phyloP scores from a whole-genome alignment of 2,113 vertebrate species.

The Dissostichus mawsoni region DNA sequence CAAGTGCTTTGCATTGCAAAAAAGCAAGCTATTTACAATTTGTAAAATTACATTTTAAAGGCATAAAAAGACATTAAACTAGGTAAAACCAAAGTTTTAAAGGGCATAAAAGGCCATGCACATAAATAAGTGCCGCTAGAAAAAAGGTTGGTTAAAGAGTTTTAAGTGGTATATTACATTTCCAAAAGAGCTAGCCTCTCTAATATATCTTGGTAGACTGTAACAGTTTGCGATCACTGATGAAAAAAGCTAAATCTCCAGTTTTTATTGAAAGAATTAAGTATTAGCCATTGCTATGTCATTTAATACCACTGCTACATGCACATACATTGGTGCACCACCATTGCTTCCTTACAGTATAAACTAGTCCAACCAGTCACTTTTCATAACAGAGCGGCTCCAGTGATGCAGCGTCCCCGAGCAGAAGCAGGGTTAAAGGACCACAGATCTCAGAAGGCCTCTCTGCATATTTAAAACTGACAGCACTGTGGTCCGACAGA shows the following conservation, averaged over 20 bases:
- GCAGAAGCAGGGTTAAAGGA: neutral
- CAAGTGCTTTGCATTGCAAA: too few species aligned
- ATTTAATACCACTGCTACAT: neutral
- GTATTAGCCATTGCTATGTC: neutral
- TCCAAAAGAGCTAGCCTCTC: neutral
- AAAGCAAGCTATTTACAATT: too few species aligned
- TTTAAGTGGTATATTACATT: neutral
- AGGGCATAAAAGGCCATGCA: too few species aligned
- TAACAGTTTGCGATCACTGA: neutral
- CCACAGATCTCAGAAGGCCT: neutral
- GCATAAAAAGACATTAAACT: too few species aligned
- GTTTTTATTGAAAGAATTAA: neutral
- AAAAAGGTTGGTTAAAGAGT: too few species aligned
- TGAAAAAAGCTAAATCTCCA: too few species aligned
- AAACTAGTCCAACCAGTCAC: neutral
- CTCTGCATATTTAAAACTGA: neutral
- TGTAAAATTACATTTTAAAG: too few species aligned
- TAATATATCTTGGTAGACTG: too few species aligned
- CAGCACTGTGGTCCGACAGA: neutral
- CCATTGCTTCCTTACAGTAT: neutral
- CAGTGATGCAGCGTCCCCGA: neutral
- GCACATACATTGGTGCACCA: neutral
- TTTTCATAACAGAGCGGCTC: conserved; percentile 1
- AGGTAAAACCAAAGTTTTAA: too few species aligned
- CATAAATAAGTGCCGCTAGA: too few species aligned